Conservation (phyloP, 2,113 vertebrate genomes). For the Coptodon rendalli region DNA sequence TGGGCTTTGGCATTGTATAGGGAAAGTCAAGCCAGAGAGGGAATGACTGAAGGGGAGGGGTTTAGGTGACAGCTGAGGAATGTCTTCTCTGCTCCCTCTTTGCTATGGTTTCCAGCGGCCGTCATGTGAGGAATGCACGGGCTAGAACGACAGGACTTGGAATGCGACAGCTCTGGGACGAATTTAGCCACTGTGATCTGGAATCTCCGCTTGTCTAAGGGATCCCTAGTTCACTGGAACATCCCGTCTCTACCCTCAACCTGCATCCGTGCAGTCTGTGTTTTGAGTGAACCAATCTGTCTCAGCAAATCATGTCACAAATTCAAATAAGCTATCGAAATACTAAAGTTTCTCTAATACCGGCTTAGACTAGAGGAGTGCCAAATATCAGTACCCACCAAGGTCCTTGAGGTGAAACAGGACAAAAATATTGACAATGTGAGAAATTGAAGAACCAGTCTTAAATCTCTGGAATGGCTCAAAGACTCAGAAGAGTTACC, state of each 20-base stretch:
- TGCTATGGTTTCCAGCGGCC: slow-evolving; percentile 79
- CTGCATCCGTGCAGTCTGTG: background rate
- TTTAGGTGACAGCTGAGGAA: slow-evolving; percentile 85
- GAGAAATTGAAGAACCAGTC: background rate
- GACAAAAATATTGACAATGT: background rate
- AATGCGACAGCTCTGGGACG: slow-evolving; percentile 76
- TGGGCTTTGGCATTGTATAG: slow-evolving; percentile 28
- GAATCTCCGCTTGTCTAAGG: slow-evolving; percentile 12
- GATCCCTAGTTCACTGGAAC: background rate
- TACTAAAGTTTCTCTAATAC: background rate
- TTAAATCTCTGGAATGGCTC: background rate
- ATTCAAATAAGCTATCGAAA: background rate
- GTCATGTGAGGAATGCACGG: slow-evolving; percentile 82
- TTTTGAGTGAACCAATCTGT: background rate
- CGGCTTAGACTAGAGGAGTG: background rate
- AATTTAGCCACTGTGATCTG: slow-evolving; percentile 33
- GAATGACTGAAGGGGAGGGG: slow-evolving; percentile 41
- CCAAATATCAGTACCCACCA: background rate
- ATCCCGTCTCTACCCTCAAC: background rate
- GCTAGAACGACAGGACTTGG: slow-evolving; percentile 72
- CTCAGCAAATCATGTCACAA: background rate
- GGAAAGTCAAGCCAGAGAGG: slow-evolving; percentile 10
- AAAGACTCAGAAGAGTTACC: background rate
- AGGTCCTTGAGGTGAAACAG: background rate
- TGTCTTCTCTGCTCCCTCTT: slow-evolving; percentile 70